A percentile compares a stretch with the other conserved stretches of the same genome.
Evolutionary conservation across 2,888 invertebrate species (phyloP).

Genomic region (Diaperis boleti): DNA sequence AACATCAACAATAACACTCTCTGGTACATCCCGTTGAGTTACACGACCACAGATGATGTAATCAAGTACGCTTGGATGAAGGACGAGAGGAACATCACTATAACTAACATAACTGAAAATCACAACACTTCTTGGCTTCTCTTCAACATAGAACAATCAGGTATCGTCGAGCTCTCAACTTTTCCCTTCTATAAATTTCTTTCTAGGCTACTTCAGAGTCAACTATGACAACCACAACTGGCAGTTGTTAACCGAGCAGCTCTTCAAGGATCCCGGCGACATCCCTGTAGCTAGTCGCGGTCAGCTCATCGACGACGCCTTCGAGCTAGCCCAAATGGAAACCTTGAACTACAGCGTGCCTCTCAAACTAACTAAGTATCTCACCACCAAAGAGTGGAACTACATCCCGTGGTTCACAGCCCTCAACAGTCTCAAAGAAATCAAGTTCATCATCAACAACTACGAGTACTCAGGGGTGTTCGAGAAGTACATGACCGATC

Average conservation of each 20-base stretch:
- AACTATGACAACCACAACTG: conserved; percentile 74
- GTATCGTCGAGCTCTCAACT: conserved; percentile 57
- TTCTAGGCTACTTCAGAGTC: conserved; percentile 72
- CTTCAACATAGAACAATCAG: conserved; percentile 73
- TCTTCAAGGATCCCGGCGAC: conserved; percentile 62
- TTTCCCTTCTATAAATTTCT: background rate
- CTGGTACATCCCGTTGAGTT: conserved; percentile 75
- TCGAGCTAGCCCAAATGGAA: conserved; percentile 73
- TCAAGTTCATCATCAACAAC: conserved; percentile 67
- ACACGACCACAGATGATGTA: conserved; percentile 56
- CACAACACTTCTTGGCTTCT: conserved; percentile 69
- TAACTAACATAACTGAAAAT: conserved; percentile 54
- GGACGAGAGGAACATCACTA: conserved; percentile 51
- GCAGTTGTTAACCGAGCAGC: conserved; percentile 68
- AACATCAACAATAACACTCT: conserved; percentile 52
- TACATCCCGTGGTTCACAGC: conserved; percentile 77
- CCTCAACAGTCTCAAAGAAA: conserved; percentile 70
- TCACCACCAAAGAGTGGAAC: conserved; percentile 73
- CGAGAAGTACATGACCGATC: conserved; percentile 56
- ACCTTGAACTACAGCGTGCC: conserved; percentile 72
- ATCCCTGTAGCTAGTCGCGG: conserved; percentile 74
- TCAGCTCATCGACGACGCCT: conserved; percentile 80
- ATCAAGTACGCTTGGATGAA: conserved; percentile 55
- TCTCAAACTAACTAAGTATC: conserved; percentile 74
- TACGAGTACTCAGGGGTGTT: conserved; percentile 69